These are phyloP conservation scores for Epinotia ramella DNA, from an alignment of 2,888 invertebrate species.

Conservation along the genomic window DNA sequence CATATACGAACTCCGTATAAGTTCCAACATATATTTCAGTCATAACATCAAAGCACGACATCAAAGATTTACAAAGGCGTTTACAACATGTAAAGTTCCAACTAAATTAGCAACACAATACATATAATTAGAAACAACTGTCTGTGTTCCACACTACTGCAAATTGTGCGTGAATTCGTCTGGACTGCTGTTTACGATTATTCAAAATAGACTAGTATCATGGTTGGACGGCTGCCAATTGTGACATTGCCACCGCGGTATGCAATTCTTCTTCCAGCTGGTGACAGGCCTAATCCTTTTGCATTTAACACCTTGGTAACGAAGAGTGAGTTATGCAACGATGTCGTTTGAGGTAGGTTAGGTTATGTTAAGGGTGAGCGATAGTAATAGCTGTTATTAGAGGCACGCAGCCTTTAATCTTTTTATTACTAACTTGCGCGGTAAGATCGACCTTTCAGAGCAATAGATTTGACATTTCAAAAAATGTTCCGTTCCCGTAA, in stretches of 20 bases:
- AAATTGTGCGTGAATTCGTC: constrained; percentile 38
- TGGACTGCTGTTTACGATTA: constrained; percentile 38
- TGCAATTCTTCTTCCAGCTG: constrained; percentile 17
- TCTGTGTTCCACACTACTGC: constrained; percentile 27
- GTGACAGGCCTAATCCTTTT: constrained; percentile 17
- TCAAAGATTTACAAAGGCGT: constrained; percentile 26
- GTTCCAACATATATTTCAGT: background rate
- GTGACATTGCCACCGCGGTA: constrained; percentile 31
- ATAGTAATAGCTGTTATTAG: constrained; percentile 5
- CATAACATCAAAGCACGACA: constrained; percentile 17
- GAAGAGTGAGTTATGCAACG: background rate
- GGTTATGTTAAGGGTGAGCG: constrained; percentile 5
- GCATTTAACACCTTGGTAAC: constrained; percentile 3
- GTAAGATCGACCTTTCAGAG: background rate
- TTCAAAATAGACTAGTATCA: constrained; percentile 41
- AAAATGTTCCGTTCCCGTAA: no score
- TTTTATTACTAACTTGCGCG: background rate
- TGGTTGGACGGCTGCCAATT: constrained; percentile 37
- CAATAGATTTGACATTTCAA: background rate
- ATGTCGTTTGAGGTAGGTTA: constrained; percentile 16
- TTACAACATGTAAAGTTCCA: constrained; percentile 26
- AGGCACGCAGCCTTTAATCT: background rate
- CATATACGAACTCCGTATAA: background rate
- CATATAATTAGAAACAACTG: constrained; percentile 30
- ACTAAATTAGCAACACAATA: constrained; percentile 32